Conservation (phyloP, 37 sponge, comb jelly and placozoan genomes). For the Ianthella basta region DNA sequence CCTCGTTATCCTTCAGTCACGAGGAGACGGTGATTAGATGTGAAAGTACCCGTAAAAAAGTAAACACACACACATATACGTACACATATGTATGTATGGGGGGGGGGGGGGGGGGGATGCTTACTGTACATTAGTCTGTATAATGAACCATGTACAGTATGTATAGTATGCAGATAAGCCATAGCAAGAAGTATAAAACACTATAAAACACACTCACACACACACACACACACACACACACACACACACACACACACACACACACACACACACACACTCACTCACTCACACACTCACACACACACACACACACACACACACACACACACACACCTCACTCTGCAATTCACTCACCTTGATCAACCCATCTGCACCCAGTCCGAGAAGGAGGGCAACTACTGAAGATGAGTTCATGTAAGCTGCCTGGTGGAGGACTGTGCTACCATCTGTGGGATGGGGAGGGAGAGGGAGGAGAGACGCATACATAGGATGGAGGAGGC, state of each 20-base stretch:
- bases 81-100: background rate
- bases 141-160: too few species aligned
- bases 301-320: too few species aligned
- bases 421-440: slow-evolving; percentile 74
- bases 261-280: background rate
- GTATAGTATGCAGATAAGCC: too few species aligned
- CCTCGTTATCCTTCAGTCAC: slow-evolving; percentile 63
- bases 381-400: slow-evolving; percentile 56
- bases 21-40: background rate
- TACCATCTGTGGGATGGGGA: slow-evolving; percentile 57
- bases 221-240: background rate
- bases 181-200: too few species aligned
- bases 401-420: slow-evolving; percentile 52
- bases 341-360: slow-evolving; percentile 33
- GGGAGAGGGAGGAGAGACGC: slow-evolving; percentile 25
- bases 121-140: too few species aligned
- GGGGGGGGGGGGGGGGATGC: background rate
- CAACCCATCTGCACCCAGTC: slow-evolving; percentile 69
- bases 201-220: background rate
- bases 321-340: background rate
- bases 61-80: background rate
- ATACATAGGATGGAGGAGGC: background rate
- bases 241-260: background rate
- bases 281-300: too few species aligned
- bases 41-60: background rate